A percentile compares a stretch with the other conserved stretches of the same genome.
phyloP scores from a whole-genome alignment of 2,113 vertebrate genomes.

The Circaetus gallicus region DNA sequence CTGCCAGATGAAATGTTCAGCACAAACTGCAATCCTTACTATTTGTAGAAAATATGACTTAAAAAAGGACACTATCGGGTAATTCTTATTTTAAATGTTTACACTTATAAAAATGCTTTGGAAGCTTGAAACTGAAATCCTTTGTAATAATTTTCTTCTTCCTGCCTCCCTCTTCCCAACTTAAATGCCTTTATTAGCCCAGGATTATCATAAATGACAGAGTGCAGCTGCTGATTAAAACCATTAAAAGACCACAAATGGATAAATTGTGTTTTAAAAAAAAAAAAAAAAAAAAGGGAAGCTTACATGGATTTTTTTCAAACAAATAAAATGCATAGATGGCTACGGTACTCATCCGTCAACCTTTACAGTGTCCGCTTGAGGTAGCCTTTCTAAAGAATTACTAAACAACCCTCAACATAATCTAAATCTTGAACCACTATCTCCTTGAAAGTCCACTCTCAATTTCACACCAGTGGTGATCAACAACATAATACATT shows the following conservation, averaged over 20 bases:
- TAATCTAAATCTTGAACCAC: constrained; percentile 59
- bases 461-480: constrained; percentile 60
- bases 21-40: constrained; percentile 72
- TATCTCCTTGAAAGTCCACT: constrained; percentile 59
- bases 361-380: constrained; percentile 64
- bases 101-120: constrained; percentile 80
- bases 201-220: constrained; percentile 58
- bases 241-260: constrained; percentile 18
- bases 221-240: constrained; percentile 61
- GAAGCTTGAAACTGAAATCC: constrained; percentile 73
- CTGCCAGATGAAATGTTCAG: constrained; percentile 71
- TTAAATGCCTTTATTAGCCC: constrained; percentile 62
- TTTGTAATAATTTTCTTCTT: constrained; percentile 57
- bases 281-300: not conserved
- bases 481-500: constrained; percentile 59
- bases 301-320: constrained; percentile 57
- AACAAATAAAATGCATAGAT: constrained; percentile 62
- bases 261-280: constrained; percentile 17
- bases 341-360: constrained; percentile 61
- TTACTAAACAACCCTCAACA: constrained; percentile 63
- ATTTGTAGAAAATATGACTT: constrained; percentile 73
- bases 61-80: constrained; percentile 77
- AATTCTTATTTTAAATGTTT: constrained; percentile 75
- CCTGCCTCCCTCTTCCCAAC: constrained; percentile 59
- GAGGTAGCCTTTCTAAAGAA: constrained; percentile 76